Base-by-base conservation (phyloP, 2,113 vertebrate genomes). In the Merops nubicus region DNA sequence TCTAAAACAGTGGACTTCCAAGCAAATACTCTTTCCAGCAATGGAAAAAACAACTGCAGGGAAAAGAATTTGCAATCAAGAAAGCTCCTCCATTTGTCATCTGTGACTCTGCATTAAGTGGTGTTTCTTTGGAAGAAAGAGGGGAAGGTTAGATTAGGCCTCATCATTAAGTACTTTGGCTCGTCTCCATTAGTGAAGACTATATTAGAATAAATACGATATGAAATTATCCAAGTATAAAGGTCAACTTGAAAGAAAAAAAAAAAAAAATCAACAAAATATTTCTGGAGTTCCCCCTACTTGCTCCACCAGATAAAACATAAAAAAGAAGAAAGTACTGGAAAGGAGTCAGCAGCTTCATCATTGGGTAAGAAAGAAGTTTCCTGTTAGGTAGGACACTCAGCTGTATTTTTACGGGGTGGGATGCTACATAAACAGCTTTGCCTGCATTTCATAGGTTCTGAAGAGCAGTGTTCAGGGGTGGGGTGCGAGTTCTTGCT, bases 291-390 rank as follows among this genome's bases (percentile, higher is more conserved):
- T 74, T 91, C 11, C 50, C 70, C 36, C 15, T 69, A 23, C 7
- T 64, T 1, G 28, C 29, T 79, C n/a, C 20, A 59, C 31, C 14
- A 64, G 20, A n/a, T 0, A 0, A 43, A 65, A 73, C 0, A 1
- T 11, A 40, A 90, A 77, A 78, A 77, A 60, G 9, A 40, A 73
- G 22, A 28, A 74, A 79, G 21, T 8, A 26, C 28, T 50, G 13
- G 13, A 74, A 19, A 22, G 43, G 28, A 85, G 11, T 12, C 34
- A 63, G 11, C 5, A 45, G 9, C 57, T 74, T 56, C 48, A 63
- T n/a, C 15, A 43, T 0, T 34, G 54, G 54, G 8, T 57, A 25
- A 50, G 54, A 62, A 89, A 48, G 34, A 79, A 85, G 6, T 29
- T 40, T 85, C 50, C 47, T 57, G 13, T 38, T 50, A 76, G 22